A percentile compares a stretch with the other conserved stretches of the same genome.
Conservation (phyloP, 2,888 invertebrate species). For the Xylophagus ater region DNA sequence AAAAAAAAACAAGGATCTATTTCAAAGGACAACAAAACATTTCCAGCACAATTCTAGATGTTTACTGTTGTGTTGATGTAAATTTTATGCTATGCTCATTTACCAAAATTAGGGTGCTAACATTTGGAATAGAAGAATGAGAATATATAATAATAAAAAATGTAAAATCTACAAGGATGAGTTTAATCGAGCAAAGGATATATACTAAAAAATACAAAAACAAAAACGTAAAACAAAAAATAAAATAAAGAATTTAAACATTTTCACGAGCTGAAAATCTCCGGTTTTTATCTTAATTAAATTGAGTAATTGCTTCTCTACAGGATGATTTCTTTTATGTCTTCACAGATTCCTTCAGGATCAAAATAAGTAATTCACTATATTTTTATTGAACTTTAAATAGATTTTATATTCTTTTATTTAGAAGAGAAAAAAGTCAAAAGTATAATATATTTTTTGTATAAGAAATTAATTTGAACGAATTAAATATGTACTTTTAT, state of each 20-base stretch:
- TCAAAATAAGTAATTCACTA: too few relatives aligned
- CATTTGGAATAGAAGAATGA: neutral
- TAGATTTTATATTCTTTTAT: too few relatives aligned
- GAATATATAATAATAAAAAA: neutral
- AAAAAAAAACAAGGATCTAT: too few relatives aligned
- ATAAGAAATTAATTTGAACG: too few relatives aligned
- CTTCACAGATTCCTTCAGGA: too few relatives aligned
- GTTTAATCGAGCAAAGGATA: neutral
- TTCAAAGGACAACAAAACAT: too few relatives aligned
- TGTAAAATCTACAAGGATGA: neutral
- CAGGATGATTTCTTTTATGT: neutral
- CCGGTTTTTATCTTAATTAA: conserved; percentile 2
- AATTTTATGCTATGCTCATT: conserved; percentile 3
- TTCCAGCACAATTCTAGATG: neutral
- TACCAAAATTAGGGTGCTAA: conserved; percentile 1
- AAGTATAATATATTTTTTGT: too few relatives aligned
- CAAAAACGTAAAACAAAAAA: neutral
- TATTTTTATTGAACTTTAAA: too few relatives aligned
- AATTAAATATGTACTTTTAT: too few relatives aligned
- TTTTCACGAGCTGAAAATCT: conserved; percentile 2
- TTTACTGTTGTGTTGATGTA: neutral
- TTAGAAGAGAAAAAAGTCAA: too few relatives aligned
- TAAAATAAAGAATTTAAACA: neutral
- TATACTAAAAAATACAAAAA: neutral
- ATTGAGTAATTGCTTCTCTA: conserved; percentile 1